Base-by-base conservation (phyloP, 1,140 invertebrate species). In the Aphelenchoides fujianensis region DNA sequence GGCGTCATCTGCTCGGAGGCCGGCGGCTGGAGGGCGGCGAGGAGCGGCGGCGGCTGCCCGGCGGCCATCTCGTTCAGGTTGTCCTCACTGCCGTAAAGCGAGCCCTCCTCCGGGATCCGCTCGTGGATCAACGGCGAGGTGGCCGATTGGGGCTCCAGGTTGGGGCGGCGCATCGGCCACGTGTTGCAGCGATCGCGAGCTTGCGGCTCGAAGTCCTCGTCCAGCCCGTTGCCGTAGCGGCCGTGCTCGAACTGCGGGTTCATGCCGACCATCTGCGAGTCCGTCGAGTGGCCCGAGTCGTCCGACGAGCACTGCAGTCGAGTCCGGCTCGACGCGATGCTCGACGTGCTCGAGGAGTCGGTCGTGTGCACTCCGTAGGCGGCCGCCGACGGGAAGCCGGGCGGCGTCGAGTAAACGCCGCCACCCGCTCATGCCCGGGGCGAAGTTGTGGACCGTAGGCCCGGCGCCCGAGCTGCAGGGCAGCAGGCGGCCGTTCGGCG, bases 111-210 rank as follows among this genome's bases (percentile, higher is more conserved):
- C 57, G 91, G 89, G 85, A 91, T 93, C 74, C 94, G 92, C n/a
- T 93, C 93, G 71, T 92, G 88, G 55, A 83, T 83, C n/a, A 83
- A 34, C 16, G 76, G 76, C 12, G 72, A 78, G 5, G 73, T 80
- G 30, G 74, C 74, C 19, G 69, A 64, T 31, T 78, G 73, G 0
- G 72, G 59, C n/a, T 82, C 83, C 19, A 84, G 36, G 28, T 68
- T 78, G 2, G 82, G 82, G 32, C 76, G 78, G 32, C 85, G 92
- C 80, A 94, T 86, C 34, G 95, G 95, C 95, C 95, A 98, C 83
- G 95, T 98, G 89, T 97, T 97, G 68, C 93, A 96, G 19, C 95
- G 89, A 48, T 92, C 92, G 74, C 95, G 88, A 12, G 63, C n/a
- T 2, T 41, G 23, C 31, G 63, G 63, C 32, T 66, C 27, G n/a